These are phyloP conservation scores for Anabacerthia variegaticeps DNA, from an alignment of 2,797 vertebrate genomes.

Conservation along the genomic window DNA sequence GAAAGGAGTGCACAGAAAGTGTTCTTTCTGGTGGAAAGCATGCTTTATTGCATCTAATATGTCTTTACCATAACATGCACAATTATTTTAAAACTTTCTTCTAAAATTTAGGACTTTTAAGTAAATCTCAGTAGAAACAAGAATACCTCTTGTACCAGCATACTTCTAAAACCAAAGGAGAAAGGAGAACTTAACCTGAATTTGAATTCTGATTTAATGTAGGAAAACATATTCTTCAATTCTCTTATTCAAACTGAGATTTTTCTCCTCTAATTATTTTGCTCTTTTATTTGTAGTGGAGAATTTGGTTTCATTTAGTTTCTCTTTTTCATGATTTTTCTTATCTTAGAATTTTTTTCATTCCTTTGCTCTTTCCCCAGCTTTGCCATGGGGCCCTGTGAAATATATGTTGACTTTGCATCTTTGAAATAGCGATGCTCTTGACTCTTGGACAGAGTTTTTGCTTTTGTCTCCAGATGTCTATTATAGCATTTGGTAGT, in stretches of 20 bases:
- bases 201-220: not conserved
- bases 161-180: not conserved
- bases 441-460: not conserved
- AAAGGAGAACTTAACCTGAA: not conserved
- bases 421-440: not conserved
- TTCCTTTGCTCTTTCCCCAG: not conserved
- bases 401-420: not conserved
- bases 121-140: not conserved
- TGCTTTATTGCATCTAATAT: not conserved
- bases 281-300: not conserved
- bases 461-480: not conserved
- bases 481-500: not conserved
- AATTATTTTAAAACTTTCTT: not conserved
- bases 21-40: not conserved
- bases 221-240: not conserved
- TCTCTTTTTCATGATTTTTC: not conserved
- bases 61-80: not conserved
- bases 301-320: not conserved
- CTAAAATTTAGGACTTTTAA: not conserved
- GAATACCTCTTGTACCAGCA: not conserved
- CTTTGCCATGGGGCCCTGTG: not conserved
- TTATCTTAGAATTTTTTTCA: not conserved
- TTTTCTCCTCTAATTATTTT: not conserved
- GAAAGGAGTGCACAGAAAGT: not conserved
- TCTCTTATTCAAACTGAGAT: not conserved